A percentile compares a stretch with the other conserved stretches of the same genome.
Conservation (phyloP, 2,113 vertebrate genomes). For the Pluvianellus socialis region DNA sequence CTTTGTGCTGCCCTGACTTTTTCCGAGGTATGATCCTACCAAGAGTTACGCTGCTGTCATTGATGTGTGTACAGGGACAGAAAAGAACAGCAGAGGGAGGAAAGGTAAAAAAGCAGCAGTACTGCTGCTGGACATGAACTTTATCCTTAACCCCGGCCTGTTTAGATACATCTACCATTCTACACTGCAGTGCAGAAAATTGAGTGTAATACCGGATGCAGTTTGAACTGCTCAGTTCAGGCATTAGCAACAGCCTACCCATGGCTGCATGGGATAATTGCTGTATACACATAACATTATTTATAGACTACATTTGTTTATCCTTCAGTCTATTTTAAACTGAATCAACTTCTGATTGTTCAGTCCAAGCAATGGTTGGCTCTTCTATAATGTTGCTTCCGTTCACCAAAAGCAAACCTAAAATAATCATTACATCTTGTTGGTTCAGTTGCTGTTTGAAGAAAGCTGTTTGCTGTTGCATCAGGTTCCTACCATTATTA, state of each 20-base stretch:
- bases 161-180: background rate
- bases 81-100: background rate
- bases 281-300: background rate
- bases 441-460: background rate
- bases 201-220: background rate
- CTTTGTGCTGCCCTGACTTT: background rate
- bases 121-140: background rate
- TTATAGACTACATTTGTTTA: background rate
- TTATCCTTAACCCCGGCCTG: background rate
- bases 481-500: background rate
- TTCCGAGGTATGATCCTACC: background rate
- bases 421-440: background rate
- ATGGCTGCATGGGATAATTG: background rate
- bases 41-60: background rate
- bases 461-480: background rate
- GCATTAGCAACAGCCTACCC: background rate
- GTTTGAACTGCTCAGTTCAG: background rate
- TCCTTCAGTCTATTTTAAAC: background rate
- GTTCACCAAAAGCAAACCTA: background rate
- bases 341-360: background rate
- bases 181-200: background rate
- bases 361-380: background rate
- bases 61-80: background rate
- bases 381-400: background rate
- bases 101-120: background rate